These are phyloP conservation scores for Trichosurus vulpecula DNA, from an alignment of 2,797 vertebrate species.

Conservation along the genomic window DNA sequence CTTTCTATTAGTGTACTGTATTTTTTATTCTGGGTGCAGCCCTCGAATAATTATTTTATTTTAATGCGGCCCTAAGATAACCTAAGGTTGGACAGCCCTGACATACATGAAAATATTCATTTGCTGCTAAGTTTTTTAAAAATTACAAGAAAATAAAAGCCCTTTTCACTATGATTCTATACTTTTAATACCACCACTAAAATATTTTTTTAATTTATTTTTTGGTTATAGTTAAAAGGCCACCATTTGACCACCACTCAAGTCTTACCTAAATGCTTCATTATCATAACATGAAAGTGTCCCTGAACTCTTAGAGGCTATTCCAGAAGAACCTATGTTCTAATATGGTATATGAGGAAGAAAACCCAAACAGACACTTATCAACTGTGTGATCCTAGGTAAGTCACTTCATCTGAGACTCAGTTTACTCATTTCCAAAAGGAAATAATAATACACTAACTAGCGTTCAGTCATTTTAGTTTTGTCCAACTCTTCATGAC, in stretches of 20 bases:
- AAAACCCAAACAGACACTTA: not conserved
- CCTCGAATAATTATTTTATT: too few relatives aligned
- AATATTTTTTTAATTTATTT: not conserved
- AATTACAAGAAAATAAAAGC: not conserved
- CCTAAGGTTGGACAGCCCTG: too few relatives aligned
- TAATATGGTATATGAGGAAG: too few relatives aligned
- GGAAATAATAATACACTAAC: not conserved
- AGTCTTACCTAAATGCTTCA: too few relatives aligned
- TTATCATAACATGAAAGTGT: too few relatives aligned
- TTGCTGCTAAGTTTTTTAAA: not conserved
- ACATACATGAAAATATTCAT: not conserved
- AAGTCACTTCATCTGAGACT: not conserved
- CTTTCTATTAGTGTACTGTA: too few relatives aligned
- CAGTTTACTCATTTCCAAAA: not conserved
- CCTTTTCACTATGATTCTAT: not conserved
- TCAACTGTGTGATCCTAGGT: not conserved
- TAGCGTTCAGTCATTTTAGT: not conserved
- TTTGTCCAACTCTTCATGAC: too few relatives aligned
- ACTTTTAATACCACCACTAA: not conserved
- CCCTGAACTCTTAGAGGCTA: too few relatives aligned
- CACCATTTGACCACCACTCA: not conserved
- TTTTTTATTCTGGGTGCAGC: too few relatives aligned
- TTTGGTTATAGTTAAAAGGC: not conserved
- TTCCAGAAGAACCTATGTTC: too few relatives aligned
- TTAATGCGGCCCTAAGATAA: too few relatives aligned